Percentiles rank a stretch among this genome's conserved stretches.
phyloP scores from a whole-genome alignment of 2,113 vertebrate genomes.

The Alligator mississippiensis region DNA sequence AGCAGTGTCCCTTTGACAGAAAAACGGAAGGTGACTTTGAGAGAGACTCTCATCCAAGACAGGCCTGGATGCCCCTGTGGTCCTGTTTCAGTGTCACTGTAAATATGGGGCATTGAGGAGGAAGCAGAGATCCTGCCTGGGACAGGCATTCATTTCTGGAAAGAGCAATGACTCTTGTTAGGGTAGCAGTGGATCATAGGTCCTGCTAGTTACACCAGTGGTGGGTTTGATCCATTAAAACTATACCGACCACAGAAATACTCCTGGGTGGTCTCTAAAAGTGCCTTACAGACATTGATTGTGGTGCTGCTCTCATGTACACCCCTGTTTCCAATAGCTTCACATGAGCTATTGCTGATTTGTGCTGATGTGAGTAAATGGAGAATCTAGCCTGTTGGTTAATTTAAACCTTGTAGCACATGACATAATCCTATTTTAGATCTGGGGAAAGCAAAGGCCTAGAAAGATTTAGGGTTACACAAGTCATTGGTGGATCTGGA shows the following conservation, averaged over 20 bases:
- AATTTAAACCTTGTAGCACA: background rate
- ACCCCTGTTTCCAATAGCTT: background rate
- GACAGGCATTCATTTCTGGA: background rate
- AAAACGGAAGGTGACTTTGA: background rate
- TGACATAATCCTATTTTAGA: fast-evolving
- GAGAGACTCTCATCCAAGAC: fast-evolving
- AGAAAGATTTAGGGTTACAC: background rate
- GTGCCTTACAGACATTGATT: background rate
- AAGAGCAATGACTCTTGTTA: background rate
- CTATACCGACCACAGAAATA: fast-evolving
- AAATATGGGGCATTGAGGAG: background rate
- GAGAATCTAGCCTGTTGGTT: background rate
- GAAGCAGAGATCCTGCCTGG: background rate
- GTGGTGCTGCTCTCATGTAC: background rate
- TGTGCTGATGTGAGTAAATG: background rate
- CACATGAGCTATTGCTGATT: background rate
- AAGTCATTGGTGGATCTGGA: background rate
- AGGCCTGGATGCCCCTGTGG: background rate
- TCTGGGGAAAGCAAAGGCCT: background rate
- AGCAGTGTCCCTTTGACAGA: background rate
- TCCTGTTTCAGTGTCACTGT: background rate
- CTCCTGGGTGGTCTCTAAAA: background rate
- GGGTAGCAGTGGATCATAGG: background rate
- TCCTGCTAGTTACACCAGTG: fast-evolving
- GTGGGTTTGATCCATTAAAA: background rate